A percentile compares a stretch with the other conserved stretches of the same genome.
Evolutionary conservation across 2,797 vertebrate genomes (phyloP).

Genomic region (Pangasius djambal): DNA sequence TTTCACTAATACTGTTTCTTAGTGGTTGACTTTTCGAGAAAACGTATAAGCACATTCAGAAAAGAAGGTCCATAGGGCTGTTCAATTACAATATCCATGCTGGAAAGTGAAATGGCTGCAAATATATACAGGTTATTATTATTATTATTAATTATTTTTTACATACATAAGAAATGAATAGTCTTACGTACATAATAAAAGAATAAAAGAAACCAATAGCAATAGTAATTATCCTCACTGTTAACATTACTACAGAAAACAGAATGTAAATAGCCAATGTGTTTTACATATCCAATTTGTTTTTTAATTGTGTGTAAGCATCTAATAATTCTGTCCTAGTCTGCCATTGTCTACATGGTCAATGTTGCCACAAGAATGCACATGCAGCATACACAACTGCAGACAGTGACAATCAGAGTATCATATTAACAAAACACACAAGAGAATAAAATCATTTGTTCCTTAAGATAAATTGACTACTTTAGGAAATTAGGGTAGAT

Average conservation of each 20-base stretch:
- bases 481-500: constrained; percentile 49
- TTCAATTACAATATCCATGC: constrained; percentile 70
- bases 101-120: constrained; percentile 75
- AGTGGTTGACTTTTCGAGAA: constrained; percentile 56
- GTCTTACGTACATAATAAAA: constrained; percentile 71
- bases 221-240: constrained; percentile 64
- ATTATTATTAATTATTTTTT: constrained; percentile 44
- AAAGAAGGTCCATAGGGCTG: constrained; percentile 51
- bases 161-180: constrained; percentile 67
- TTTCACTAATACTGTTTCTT: constrained; percentile 55
- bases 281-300: constrained; percentile 43
- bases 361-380: constrained; percentile 5
- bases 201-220: constrained; percentile 63
- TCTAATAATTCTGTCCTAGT: constrained; percentile 29
- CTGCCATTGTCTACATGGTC: constrained; percentile 20
- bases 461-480: constrained; percentile 50
- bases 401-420: constrained; percentile 58
- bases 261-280: constrained; percentile 13
- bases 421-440: constrained; percentile 31
- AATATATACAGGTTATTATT: constrained; percentile 73
- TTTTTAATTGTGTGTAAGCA: constrained; percentile 50
- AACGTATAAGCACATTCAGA: constrained; percentile 62
- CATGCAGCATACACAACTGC: constrained; percentile 54
- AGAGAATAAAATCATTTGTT: constrained; percentile 40
- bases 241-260: constrained; percentile 55